A percentile compares a stretch with the other conserved stretches of the same genome.
Conservation (phyloP, 2,888 invertebrate genomes). For the Brachyptera putata region DNA sequence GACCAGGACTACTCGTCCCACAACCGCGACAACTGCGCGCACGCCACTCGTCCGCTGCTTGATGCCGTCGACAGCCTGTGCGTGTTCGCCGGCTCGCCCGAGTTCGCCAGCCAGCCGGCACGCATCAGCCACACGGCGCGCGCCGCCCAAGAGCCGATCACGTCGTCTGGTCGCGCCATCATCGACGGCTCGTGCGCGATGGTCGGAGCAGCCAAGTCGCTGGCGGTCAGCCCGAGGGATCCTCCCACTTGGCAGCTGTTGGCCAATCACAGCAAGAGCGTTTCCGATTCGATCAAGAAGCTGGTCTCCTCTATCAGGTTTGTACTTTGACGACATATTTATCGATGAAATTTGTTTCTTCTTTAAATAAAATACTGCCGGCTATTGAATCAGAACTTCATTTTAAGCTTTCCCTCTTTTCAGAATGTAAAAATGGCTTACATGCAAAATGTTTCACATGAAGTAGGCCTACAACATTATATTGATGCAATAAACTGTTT, state of each 20-base stretch:
- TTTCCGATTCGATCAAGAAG: constrained; percentile 94
- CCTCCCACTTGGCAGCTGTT: constrained; percentile 92
- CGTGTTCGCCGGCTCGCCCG: constrained; percentile 88
- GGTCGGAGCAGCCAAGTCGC: constrained; percentile 83
- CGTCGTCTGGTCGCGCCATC: constrained; percentile 57
- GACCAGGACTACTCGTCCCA: constrained; percentile 79
- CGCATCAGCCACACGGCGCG: constrained; percentile 82
- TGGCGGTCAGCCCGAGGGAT: constrained; percentile 86
- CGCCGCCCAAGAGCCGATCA: constrained; percentile 45
- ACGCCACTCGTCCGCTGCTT: constrained; percentile 78
- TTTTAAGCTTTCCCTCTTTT: too few relatives aligned
- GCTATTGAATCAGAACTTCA: too few relatives aligned
- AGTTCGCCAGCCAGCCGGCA: constrained; percentile 90
- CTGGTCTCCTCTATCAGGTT: constrained; percentile 78
- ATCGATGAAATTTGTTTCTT: too few relatives aligned
- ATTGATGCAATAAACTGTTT: too few relatives aligned
- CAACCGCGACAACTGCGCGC: constrained; percentile 66
- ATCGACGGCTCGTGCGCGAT: constrained; percentile 86
- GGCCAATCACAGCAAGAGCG: constrained; percentile 89
- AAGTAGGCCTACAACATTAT: too few relatives aligned
- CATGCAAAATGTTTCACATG: too few relatives aligned
- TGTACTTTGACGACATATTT: neutral
- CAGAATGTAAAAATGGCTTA: too few relatives aligned
- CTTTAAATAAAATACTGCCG: too few relatives aligned
- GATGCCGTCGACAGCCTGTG: constrained; percentile 90